These are phyloP conservation scores for Protosalanx chinensis DNA, from an alignment of 2,797 vertebrate genomes.

Conservation along the genomic window DNA sequence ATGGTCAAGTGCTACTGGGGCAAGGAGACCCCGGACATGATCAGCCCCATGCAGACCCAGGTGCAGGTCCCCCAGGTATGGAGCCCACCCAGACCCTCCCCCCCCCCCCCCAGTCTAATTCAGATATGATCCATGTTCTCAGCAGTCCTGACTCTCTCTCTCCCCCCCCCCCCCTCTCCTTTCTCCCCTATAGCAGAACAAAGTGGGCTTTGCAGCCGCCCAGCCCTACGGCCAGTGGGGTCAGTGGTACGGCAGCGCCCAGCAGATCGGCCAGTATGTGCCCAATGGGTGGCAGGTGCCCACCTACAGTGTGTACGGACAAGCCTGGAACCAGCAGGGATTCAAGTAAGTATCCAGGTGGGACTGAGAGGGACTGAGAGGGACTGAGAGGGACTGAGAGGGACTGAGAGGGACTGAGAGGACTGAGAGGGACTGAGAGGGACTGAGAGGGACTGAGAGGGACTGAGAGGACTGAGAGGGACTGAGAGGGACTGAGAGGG, in stretches of 20 bases:
- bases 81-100: background rate
- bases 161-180: background rate
- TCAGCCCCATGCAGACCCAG: constrained; percentile 85
- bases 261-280: constrained; percentile 93
- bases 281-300: constrained; percentile 97
- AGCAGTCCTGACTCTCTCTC: background rate
- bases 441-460: no score
- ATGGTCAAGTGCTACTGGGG: constrained; percentile 98
- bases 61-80: constrained; percentile 75
- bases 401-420: no score
- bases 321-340: constrained; percentile 96
- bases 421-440: no score
- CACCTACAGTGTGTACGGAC: constrained; percentile 89
- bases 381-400: no score
- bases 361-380: no score
- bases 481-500: no score
- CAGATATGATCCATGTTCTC: no score
- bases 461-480: no score
- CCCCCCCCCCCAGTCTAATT: background rate
- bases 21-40: constrained; percentile 93
- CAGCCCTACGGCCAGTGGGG: constrained; percentile 94
- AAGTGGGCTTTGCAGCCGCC: constrained; percentile 87
- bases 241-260: constrained; percentile 93
- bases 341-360: constrained; percentile 85
- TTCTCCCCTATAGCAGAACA: constrained; percentile 77